Base-by-base conservation (phyloP, 2,113 vertebrate genomes). In the Phoenicopterus ruber region DNA sequence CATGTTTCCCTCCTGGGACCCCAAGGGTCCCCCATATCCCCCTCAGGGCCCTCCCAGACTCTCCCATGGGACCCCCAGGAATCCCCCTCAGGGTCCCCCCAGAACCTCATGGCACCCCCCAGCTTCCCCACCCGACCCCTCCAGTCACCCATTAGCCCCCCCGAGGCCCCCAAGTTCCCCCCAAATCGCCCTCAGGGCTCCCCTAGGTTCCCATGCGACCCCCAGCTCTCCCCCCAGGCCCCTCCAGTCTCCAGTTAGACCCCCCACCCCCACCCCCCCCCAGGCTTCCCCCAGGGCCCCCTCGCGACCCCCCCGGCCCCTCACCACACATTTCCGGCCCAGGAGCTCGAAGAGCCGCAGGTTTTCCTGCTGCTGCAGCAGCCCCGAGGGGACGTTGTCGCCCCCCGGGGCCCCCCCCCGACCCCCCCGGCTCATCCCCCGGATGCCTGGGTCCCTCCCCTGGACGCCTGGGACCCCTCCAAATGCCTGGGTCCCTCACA, bases 371-470 rank as follows among this genome's bases (percentile, higher is more conserved):
- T 66, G 19, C 40, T 44, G 40, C 63, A 66, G 63, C 63, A 66
- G 63, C 42, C 28, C 40, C 28, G 62, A 65, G 11, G 62, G 62
- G 40, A 65, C 40, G 19, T 65, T 65, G 38, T 65, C 62, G 9
- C 26, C 63, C n/a, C 69, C 69, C 14, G 17, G 32, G 29, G 49
- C 20, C 38, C 70, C 34, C 18, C 5, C 5, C 19, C 4, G 19
- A 6, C 24, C 90, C 98, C 98, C 92, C 99, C 99, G 21, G 99
- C 66, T 69, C 66, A 69, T 69, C 44, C 50, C 50, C n/a, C 13
- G 2, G 11, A 21, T 7, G 8, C 18, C 69, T n/a, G 44, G 20
- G 66, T 13, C 21, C 46, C 46, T 5, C 24, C 67, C 32, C 36
- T 9, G 7, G 1, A 38, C 1, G 29, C 9, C 32, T 8, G 63